Conservation (phyloP, 1,140 invertebrate species). For the Bilobella aurantiaca region DNA sequence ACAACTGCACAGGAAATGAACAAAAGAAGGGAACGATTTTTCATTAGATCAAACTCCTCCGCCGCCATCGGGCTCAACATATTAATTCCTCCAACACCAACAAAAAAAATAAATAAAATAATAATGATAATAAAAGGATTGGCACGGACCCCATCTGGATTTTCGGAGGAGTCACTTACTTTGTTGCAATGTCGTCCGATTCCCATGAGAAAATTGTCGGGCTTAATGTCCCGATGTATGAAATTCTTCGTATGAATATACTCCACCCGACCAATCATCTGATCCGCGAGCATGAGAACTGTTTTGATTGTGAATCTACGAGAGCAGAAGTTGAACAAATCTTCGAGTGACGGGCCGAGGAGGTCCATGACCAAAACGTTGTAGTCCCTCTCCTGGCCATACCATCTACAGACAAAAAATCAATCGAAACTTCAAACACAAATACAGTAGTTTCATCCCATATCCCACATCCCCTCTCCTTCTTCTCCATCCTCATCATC, state of each 20-base stretch:
- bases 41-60: too few relatives aligned
- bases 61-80: too few relatives aligned
- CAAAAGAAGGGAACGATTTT: background rate
- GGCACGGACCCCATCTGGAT: too few relatives aligned
- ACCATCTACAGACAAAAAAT: slow-evolving; percentile 49
- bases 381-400: slow-evolving; percentile 82
- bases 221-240: slow-evolving; percentile 92
- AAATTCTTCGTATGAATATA: slow-evolving; percentile 92
- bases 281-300: slow-evolving; percentile 92
- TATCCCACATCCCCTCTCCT: too few relatives aligned
- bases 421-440: too few relatives aligned
- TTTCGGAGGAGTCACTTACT: too few relatives aligned
- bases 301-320: slow-evolving; percentile 95
- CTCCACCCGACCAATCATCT: slow-evolving; percentile 83
- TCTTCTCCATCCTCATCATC: too few relatives aligned
- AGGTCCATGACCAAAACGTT: slow-evolving; percentile 96
- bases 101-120: background rate
- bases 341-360: slow-evolving; percentile 86
- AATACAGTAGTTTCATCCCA: too few relatives aligned
- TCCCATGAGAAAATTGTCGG: slow-evolving; percentile 98
- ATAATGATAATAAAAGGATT: too few relatives aligned
- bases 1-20: slow-evolving; percentile 46
- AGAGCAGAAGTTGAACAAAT: slow-evolving; percentile 93
- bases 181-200: slow-evolving; percentile 91
- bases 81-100: background rate